Base-by-base conservation (phyloP, 2,888 invertebrate genomes). In the Syrista parreyssii region DNA sequence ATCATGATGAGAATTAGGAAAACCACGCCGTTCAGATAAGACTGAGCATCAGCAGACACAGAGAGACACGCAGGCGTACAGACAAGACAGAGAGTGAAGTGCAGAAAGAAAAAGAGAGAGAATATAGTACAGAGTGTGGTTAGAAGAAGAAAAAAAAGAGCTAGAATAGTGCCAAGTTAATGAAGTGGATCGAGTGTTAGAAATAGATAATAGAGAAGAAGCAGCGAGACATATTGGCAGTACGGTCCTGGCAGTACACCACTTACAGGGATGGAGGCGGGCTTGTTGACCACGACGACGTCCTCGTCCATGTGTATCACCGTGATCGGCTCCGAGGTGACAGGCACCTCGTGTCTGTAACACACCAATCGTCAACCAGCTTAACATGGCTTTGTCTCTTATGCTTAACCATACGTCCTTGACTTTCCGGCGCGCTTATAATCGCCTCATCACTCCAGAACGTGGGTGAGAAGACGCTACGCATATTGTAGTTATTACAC, bases 201-300 rank as follows among this genome's bases (percentile, higher is more conserved):
- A 23, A 32, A 30, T 31, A 72, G 11, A 55, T 74, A 71, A 71
- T 23, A 77, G 75, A 83, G 80, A 75, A 34, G 76, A 79, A 75
- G 77, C 80, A 82, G 81, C 76, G 76, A 76, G 75, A 75, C 81
- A 79, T 83, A 86, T 88, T 91, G 91, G 91, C 91, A 90, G 91
- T 91, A 91, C 91, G 90, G 90, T 91, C 86, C 90, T 91, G 88
- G 87, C 94, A 95, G 95, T 93, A 94, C 94, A 96, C 96, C 96
- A 97, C 97, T 97, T 97, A 98, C 98, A 93, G 99, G 99, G 94
- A 99, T 98, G 93, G 99, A 99, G 93, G 98, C 97, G 92, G 99
- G 99, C 95, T 99, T 99, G 96, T 99, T 98, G 93, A 99, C 97
- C 93, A 99, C 99, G 94, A 99, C 96, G 94, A 99, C 95, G 94